Evolutionary conservation across 2,888 invertebrate genomes (phyloP), one percentile per base, ranked within the genome.

Genomic region (Cistogaster globosa): DNA sequence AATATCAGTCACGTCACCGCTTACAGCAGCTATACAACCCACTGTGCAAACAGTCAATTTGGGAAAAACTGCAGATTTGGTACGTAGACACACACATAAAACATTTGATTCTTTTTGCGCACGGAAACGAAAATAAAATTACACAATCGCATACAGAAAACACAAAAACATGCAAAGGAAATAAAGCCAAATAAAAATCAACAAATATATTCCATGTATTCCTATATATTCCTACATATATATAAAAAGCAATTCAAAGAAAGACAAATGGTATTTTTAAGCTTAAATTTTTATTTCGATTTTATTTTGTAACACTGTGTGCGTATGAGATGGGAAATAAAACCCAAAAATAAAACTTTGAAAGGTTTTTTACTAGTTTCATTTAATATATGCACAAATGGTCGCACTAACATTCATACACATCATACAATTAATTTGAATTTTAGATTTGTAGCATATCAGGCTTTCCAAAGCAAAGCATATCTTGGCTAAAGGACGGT

Each of bases 401-500:
- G 18, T 57, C 20, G 62, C 32, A 36, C 32, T 7, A 7, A 16
- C 18, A 14, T 16, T n/a, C 18, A 67, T 11, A 38, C 42, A 16
- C 38, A 69, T 32, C 60, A 48, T 71, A 75, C 45, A 69, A 78
- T 81, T 74, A 72, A 83, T 87, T 86, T 80, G 79, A 78, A 77
- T 82, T 78, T 85, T 80, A 94, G 94, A 92, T 97, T 91, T 98
- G 98, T 92, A 96, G 96, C 89, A 94, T 96, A 68, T 95, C 95
- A 65, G 98, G 98, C 0, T 96, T 96, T 92, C 98, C 98, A 0
- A 94, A 96, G 77, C 94, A 95, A 79, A 94, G 94, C 86, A 94
- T 97, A 38, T 94, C 94, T 86, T 97, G 97, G 97, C 93, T 96
- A 86, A 96, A 96, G 90, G 95, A 97, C 91, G 96, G 96, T 0